These are phyloP conservation scores for Anticlea derivata DNA, from an alignment of 2,888 invertebrate genomes.

Conservation along the genomic window DNA sequence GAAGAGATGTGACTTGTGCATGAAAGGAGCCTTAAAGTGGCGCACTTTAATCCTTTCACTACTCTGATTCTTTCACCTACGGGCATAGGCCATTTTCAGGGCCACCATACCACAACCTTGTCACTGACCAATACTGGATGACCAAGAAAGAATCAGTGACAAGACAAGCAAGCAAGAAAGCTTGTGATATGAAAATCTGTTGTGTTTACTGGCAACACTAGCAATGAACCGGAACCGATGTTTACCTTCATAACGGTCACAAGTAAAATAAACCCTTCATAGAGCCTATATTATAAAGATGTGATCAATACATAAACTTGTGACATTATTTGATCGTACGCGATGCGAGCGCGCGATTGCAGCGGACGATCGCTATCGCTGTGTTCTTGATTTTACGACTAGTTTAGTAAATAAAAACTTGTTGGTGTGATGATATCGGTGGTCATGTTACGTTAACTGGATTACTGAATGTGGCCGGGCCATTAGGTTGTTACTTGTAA, in stretches of 20 bases:
- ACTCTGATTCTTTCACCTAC: no score
- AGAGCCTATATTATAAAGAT: conserved; percentile 47
- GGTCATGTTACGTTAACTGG: conserved; percentile 15
- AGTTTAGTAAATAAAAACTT: conserved; percentile 50
- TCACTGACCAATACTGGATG: no score
- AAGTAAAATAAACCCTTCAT: conserved; percentile 46
- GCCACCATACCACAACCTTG: no score
- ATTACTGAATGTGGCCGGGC: conserved; percentile 16
- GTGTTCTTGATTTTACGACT: conserved; percentile 61
- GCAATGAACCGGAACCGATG: conserved; percentile 24
- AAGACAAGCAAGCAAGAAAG: no score
- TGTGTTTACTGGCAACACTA: not conserved
- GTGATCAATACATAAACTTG: conserved; percentile 65
- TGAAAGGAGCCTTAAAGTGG: no score
- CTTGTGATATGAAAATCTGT: no score
- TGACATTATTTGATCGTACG: conserved; percentile 63
- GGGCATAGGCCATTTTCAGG: no score
- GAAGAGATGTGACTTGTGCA: no score
- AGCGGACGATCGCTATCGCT: conserved; percentile 61
- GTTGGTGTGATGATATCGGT: conserved; percentile 30
- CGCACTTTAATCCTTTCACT: no score
- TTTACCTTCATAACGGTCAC: conserved; percentile 40
- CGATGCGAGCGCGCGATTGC: conserved; percentile 59
- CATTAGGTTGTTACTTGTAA: conserved; percentile 8
- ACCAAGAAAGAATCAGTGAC: no score